Evolutionary conservation across 2,113 vertebrate species (phyloP).

Genomic region (Notarius lentiginosus): DNA sequence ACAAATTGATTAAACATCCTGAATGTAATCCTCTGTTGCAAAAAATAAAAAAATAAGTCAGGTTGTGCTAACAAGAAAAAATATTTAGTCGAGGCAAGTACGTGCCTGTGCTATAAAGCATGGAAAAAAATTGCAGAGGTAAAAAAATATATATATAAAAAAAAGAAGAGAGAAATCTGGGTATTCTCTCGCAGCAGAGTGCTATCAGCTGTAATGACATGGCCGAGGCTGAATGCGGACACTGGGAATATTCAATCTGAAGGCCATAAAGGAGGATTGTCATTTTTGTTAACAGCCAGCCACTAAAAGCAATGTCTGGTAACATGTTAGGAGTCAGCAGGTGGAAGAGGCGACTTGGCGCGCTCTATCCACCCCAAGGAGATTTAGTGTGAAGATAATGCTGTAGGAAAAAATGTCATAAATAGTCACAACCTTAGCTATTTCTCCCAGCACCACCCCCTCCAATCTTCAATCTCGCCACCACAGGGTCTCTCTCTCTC

Average conservation of each 20-base stretch:
- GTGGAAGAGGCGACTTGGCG: slow-evolving; percentile 66
- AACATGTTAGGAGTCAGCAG: slow-evolving; percentile 70
- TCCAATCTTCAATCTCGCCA: slow-evolving; percentile 32
- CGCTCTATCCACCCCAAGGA: slow-evolving; percentile 72
- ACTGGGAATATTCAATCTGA: slow-evolving; percentile 74
- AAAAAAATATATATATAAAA: slow-evolving; percentile 29
- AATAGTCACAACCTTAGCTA: slow-evolving; percentile 67
- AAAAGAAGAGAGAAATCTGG: slow-evolving; percentile 53
- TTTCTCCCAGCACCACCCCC: slow-evolving; percentile 51
- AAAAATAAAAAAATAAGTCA: not conserved
- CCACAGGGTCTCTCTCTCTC: not conserved
- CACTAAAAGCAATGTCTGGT: slow-evolving; percentile 78
- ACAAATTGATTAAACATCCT: slow-evolving; percentile 10
- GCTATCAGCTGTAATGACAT: slow-evolving; percentile 75
- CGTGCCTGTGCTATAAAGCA: not conserved
- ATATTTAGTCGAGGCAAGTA: not conserved
- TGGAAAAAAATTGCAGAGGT: slow-evolving; percentile 15
- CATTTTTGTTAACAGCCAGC: slow-evolving; percentile 72
- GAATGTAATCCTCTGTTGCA: not conserved
- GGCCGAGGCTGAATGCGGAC: slow-evolving; percentile 61
- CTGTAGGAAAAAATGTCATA: slow-evolving; percentile 76
- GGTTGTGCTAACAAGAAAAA: slow-evolving; percentile 23
- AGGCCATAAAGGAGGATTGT: slow-evolving; percentile 75
- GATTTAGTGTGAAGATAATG: slow-evolving; percentile 78
- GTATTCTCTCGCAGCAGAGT: slow-evolving; percentile 66